Base-by-base conservation (phyloP, 2,113 vertebrate species). In the Cavia porcellus region DNA sequence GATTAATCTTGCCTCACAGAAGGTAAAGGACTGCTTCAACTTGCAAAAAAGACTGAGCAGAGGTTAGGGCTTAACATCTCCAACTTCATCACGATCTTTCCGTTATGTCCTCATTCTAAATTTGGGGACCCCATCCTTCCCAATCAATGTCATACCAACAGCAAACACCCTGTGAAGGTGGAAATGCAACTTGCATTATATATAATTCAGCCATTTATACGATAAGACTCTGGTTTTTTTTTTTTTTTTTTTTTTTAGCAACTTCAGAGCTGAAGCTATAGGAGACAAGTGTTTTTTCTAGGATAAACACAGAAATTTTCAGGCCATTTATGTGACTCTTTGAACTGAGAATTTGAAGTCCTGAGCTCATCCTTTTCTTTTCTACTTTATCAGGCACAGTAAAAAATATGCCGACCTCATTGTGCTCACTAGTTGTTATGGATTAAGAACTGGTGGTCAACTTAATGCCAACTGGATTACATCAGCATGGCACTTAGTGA, bases 71-170 rank as follows among this genome's bases (percentile, higher is more conserved):
- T 79, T 61, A 77, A 68, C 13, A 38, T 14, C 3, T 3, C 45
- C 75, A 62, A 12, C 24, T 38, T 91, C 50, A 80, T 45, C 61
- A 87, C n/a, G 20, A 70, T 30, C 1, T 70, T 45, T 38, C 61
- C 25, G 24, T n/a, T 15, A 55, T 32, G 47, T 30, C 10, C 13
- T 38, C 30, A 70, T 83, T 91, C 52, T 52, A 87, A 70, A 88
- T 79, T 28, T 95, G 7, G 61, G 68, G 50, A 70, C 42, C 52
- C 38, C 35, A 86, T 83, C 59, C n/a, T 91, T 88, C 68, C 25
- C n/a, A 93, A 59, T 74, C 64, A 92, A 70, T 22, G n/a, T 28
- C 62, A 79, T 68, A 83, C 75, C 84, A 92, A 94, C 61, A 88
- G 38, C 74, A 57, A 5, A 75, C 22, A 75, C 28, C 32, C 25